phyloP scores from a whole-genome alignment of 2,888 invertebrate genomes.

The Thecophora atra region DNA sequence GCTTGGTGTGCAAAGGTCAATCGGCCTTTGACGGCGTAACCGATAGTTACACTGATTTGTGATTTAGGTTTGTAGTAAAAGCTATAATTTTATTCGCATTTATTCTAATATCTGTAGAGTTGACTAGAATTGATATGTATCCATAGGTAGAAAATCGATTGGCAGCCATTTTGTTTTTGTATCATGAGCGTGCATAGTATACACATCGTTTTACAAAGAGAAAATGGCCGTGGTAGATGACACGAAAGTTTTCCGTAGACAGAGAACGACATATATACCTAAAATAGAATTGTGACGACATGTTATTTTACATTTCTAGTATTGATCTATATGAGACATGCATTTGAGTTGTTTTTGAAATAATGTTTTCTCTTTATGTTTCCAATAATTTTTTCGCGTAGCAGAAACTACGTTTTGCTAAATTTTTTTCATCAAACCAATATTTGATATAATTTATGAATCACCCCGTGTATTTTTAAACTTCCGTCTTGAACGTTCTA shows the following conservation, averaged over 20 bases:
- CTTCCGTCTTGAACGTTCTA: no score
- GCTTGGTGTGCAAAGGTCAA: conserved; percentile 28
- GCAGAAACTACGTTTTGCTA: no score
- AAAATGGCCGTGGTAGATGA: no score
- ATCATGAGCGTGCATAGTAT: conserved; percentile 26
- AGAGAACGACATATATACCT: not conserved
- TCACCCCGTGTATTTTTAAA: not conserved
- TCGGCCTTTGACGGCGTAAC: conserved; percentile 41
- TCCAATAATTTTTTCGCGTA: no score
- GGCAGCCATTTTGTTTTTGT: conserved; percentile 46
- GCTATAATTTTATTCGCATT: conserved; percentile 43
- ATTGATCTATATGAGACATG: no score
- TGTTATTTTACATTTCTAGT: no score
- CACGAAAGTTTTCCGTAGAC: no score
- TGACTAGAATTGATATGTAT: conserved; percentile 27
- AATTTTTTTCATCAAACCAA: no score
- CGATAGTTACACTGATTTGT: conserved; percentile 43
- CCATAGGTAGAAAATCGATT: conserved; percentile 37
- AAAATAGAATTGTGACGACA: no score
- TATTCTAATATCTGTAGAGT: not conserved
- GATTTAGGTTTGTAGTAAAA: conserved; percentile 55
- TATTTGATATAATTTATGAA: no score
- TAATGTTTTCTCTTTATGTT: no score
- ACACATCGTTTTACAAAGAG: not conserved
- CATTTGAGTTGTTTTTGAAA: no score